Percentiles rank a stretch among this genome's conserved stretches.
These are phyloP conservation scores for Agrilus biguttatus DNA, from an alignment of 2,888 invertebrate genomes.

Conservation along the genomic window DNA sequence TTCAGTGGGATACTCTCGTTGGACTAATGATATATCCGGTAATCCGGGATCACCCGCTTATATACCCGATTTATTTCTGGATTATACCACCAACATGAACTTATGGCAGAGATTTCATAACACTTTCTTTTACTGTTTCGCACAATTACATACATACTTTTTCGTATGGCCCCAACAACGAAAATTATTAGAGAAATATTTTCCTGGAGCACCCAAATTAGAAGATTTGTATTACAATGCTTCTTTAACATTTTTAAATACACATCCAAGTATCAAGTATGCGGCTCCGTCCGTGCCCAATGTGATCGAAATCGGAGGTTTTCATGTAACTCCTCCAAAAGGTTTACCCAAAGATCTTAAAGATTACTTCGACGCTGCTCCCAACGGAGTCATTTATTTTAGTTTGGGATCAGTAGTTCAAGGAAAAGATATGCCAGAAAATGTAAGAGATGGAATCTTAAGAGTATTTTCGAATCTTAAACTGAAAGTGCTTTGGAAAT, in stretches of 20 bases:
- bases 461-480: slow-evolving; percentile 43
- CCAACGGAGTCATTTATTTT: slow-evolving; percentile 40
- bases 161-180: slow-evolving; percentile 8
- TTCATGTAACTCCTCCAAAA: slow-evolving; percentile 27
- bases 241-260: slow-evolving; percentile 19
- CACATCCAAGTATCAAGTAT: slow-evolving; percentile 36
- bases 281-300: slow-evolving; percentile 39
- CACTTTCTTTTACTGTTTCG: slow-evolving; percentile 19
- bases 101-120: slow-evolving; percentile 41
- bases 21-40: slow-evolving; percentile 34
- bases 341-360: slow-evolving; percentile 32
- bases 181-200: slow-evolving; percentile 9
- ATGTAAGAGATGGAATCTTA: slow-evolving; percentile 36
- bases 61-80: slow-evolving; percentile 32
- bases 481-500: slow-evolving; percentile 37
- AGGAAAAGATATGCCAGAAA: slow-evolving; percentile 37
- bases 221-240: slow-evolving; percentile 16
- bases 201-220: slow-evolving; percentile 10
- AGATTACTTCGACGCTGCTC: slow-evolving; percentile 35
- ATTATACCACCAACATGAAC: slow-evolving; percentile 31
- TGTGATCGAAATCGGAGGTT: slow-evolving; percentile 41
- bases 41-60: slow-evolving; percentile 34
- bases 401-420: slow-evolving; percentile 45
- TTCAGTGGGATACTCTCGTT: slow-evolving; percentile 31
- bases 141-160: slow-evolving; percentile 10